These are phyloP conservation scores for Bucorvus abyssinicus DNA, from an alignment of 2,797 vertebrate genomes.

Conservation along the genomic window DNA sequence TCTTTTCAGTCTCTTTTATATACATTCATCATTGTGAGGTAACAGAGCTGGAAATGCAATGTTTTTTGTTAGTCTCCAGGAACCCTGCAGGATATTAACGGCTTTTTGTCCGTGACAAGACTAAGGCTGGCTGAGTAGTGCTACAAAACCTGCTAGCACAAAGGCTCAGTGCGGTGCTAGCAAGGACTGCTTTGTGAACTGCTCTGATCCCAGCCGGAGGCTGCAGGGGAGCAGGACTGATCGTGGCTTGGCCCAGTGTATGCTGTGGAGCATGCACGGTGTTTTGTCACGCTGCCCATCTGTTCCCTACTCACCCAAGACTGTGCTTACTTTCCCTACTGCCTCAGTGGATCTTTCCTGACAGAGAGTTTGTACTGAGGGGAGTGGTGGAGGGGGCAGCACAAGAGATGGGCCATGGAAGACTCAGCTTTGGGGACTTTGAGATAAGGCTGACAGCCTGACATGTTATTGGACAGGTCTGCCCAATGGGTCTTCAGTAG, in stretches of 20 bases:
- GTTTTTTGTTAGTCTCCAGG: not conserved
- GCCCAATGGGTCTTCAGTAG: not conserved
- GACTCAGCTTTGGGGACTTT: not conserved
- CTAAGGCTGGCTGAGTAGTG: not conserved
- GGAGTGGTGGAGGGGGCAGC: not conserved
- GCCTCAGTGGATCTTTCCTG: not conserved
- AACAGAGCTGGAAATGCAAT: not conserved
- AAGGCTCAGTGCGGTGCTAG: not conserved
- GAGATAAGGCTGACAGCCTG: not conserved
- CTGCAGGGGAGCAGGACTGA: not conserved
- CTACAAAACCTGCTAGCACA: not conserved
- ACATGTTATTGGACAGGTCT: not conserved
- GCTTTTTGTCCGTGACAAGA: not conserved
- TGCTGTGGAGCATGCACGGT: not conserved
- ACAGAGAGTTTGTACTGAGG: not conserved
- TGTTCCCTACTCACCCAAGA: not conserved
- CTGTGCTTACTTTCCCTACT: not conserved
- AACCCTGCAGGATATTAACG: not conserved
- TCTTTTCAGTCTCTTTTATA: not conserved
- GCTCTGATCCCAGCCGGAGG: not conserved
- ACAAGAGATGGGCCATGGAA: not conserved
- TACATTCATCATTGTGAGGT: not conserved
- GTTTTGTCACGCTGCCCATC: not conserved
- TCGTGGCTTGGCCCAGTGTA: not conserved
- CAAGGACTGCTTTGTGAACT: not conserved